These are phyloP conservation scores for Sciurus vulgaris DNA, from an alignment of 2,797 vertebrate species.

Conservation along the genomic window DNA sequence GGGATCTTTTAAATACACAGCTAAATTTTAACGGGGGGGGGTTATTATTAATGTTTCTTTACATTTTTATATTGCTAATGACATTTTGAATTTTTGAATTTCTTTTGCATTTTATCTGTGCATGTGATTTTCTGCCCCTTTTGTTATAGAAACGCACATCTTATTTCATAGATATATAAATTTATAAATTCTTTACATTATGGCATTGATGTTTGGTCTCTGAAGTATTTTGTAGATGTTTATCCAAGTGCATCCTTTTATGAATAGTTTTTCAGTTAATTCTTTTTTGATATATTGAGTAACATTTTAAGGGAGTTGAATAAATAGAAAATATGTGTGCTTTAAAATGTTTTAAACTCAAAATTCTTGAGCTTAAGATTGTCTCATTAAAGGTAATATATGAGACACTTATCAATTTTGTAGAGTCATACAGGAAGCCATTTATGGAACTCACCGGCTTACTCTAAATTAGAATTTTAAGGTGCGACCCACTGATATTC, in stretches of 20 bases:
- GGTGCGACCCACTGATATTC: not conserved
- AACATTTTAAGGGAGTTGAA: not conserved
- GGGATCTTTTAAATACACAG: not conserved
- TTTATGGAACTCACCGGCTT: not conserved
- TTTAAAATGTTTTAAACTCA: not conserved
- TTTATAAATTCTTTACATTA: not conserved
- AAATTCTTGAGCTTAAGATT: not conserved
- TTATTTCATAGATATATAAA: constrained; percentile 2
- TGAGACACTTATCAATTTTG: not conserved
- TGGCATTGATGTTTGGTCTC: not conserved
- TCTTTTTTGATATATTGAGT: not conserved
- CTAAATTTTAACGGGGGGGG: not conserved
- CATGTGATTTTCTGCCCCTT: not conserved
- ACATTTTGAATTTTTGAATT: constrained; percentile 8
- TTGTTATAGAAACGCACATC: not conserved
- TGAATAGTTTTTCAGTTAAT: constrained; percentile 14
- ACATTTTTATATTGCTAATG: not conserved
- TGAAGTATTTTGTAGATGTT: not conserved
- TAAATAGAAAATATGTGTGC: not conserved
- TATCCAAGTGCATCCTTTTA: not conserved
- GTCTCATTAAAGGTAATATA: not conserved
- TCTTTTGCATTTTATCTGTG: not conserved
- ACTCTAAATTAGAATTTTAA: not conserved
- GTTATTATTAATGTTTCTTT: constrained; percentile 1
- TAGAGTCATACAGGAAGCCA: not conserved